Evolutionary conservation across 2,797 vertebrate species (phyloP).

Genomic region (Sphaeramia orbicularis): DNA sequence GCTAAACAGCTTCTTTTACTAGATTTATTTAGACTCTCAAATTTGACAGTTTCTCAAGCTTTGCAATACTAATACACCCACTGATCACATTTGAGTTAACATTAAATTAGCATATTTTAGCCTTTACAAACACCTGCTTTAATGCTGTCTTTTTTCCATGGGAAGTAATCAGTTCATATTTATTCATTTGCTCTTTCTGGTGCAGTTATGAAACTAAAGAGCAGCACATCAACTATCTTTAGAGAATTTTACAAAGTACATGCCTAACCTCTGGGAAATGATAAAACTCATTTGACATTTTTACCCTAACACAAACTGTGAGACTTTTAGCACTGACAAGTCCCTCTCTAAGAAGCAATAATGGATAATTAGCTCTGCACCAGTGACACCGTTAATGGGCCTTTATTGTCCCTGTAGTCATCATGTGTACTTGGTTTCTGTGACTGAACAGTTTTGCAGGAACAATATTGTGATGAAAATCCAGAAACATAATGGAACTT

Average conservation of each 20-base stretch:
- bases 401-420: background rate
- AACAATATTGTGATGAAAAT: background rate
- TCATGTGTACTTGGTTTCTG: background rate
- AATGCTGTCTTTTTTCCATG: too few species aligned
- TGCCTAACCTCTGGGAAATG: slow-evolving; percentile 3
- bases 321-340: slow-evolving; percentile 5
- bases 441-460: slow-evolving; percentile 3
- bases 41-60: too few species aligned
- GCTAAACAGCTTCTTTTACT: too few species aligned
- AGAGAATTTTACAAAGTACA: background rate
- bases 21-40: too few species aligned
- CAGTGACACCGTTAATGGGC: slow-evolving; percentile 5
- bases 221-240: background rate
- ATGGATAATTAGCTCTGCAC: slow-evolving; percentile 18
- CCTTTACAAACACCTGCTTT: too few species aligned
- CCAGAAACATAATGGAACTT: background rate
- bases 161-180: too few species aligned
- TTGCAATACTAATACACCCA: too few species aligned
- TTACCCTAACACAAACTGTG: background rate
- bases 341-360: slow-evolving; percentile 2
- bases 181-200: background rate
- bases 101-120: too few species aligned
- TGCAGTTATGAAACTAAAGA: background rate
- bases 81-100: too few species aligned
- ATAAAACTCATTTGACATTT: slow-evolving; percentile 9